A percentile compares a stretch with the other conserved stretches of the same genome.
Evolutionary conservation across 2,888 invertebrate species (phyloP).

Genomic region (Sipunculus nudus): DNA sequence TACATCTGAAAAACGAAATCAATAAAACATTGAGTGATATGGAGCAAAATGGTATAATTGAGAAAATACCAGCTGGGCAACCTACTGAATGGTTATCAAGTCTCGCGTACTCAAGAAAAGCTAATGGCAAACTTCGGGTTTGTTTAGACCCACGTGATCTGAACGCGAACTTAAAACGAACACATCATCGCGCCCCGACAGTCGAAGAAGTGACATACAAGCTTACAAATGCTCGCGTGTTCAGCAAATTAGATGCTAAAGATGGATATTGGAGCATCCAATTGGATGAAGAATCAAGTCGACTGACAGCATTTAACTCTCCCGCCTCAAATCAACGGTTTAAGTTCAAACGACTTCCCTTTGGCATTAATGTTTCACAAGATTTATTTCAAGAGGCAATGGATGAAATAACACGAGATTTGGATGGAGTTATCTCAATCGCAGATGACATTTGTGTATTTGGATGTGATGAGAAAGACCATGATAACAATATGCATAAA

Average conservation of each 20-base stretch:
- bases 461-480: background rate
- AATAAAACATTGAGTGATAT: constrained; percentile 11
- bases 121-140: constrained; percentile 15
- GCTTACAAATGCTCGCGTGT: constrained; percentile 17
- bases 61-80: constrained; percentile 8
- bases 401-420: background rate
- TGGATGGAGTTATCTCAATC: constrained; percentile 4
- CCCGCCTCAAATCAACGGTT: constrained; percentile 11
- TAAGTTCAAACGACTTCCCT: constrained; percentile 6
- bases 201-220: constrained; percentile 24
- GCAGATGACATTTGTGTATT: constrained; percentile 8
- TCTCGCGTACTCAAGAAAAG: constrained; percentile 11
- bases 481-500: constrained; percentile 2
- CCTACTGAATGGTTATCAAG: constrained; percentile 23
- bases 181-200: constrained; percentile 16
- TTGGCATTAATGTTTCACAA: constrained; percentile 9
- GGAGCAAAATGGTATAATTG: constrained; percentile 10
- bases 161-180: constrained; percentile 18
- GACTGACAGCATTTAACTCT: constrained; percentile 19
- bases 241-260: constrained; percentile 29
- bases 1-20: constrained; percentile 8
- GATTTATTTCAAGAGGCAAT: constrained; percentile 11
- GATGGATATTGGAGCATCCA: constrained; percentile 29
- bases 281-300: constrained; percentile 5
- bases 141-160: constrained; percentile 26